These are phyloP conservation scores for Linnaemya tessellans DNA, from an alignment of 2,888 invertebrate species.

Conservation along the genomic window DNA sequence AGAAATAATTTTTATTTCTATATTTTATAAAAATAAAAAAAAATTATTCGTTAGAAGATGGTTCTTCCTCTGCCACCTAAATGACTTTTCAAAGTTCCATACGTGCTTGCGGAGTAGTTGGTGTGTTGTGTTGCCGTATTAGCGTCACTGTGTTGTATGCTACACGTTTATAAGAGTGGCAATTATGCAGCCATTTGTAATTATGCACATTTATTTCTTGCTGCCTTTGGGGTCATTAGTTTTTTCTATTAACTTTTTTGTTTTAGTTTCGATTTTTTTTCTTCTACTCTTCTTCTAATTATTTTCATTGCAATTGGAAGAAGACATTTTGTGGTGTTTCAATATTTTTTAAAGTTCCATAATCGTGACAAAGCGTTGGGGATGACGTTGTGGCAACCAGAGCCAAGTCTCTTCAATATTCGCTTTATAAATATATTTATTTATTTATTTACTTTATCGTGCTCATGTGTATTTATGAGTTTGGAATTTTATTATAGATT, in stretches of 20 bases:
- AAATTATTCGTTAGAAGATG: slow-evolving; percentile 8
- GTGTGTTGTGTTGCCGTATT: slow-evolving; percentile 4
- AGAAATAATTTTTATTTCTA: slow-evolving; percentile 28
- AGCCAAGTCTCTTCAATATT: slow-evolving; percentile 47
- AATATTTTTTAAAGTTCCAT: slow-evolving; percentile 39
- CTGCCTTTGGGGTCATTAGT: slow-evolving; percentile 60
- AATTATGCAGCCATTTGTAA: slow-evolving; percentile 68
- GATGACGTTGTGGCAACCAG: slow-evolving; percentile 21
- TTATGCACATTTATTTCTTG: slow-evolving; percentile 65
- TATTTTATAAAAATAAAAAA: neutral
- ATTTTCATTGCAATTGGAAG: slow-evolving; percentile 44
- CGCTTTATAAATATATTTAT: slow-evolving; percentile 9
- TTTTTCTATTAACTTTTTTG: slow-evolving; percentile 41
- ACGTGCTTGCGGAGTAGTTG: slow-evolving; percentile 12
- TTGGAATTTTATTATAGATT: slow-evolving; percentile 46
- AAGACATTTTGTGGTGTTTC: slow-evolving; percentile 29
- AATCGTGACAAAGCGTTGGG: slow-evolving; percentile 63
- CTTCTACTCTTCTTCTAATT: neutral
- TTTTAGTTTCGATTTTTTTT: slow-evolving; percentile 20
- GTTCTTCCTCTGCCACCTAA: slow-evolving; percentile 1
- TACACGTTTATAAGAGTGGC: slow-evolving; percentile 50
- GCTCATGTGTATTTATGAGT: slow-evolving; percentile 71
- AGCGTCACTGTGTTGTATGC: slow-evolving; percentile 29
- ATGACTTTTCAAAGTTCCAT: neutral
- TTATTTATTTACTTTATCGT: slow-evolving; percentile 53